These are phyloP conservation scores for Malacosoma neustria DNA, from an alignment of 2,888 invertebrate species.

Conservation along the genomic window DNA sequence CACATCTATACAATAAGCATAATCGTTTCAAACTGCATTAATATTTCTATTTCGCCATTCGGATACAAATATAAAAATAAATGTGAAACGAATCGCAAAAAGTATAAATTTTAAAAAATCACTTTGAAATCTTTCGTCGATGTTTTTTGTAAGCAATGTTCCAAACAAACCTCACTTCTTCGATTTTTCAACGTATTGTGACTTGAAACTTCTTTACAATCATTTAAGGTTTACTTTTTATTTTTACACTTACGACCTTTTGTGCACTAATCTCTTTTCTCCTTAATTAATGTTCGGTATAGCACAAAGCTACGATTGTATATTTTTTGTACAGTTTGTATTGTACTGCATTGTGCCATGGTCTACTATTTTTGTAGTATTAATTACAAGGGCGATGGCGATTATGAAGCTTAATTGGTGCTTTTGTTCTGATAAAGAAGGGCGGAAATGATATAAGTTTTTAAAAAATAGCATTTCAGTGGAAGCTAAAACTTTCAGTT, in stretches of 20 bases:
- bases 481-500: slow-evolving; percentile 22
- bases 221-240: slow-evolving; percentile 24
- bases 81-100: background rate
- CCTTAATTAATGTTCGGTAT: slow-evolving; percentile 65
- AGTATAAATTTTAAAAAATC: background rate
- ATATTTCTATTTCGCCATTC: background rate
- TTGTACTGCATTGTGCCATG: slow-evolving; percentile 32
- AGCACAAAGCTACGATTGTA: slow-evolving; percentile 58
- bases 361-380: slow-evolving; percentile 57
- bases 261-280: slow-evolving; percentile 35
- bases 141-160: background rate
- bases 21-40: background rate
- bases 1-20: background rate
- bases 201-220: no score
- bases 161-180: no score
- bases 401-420: slow-evolving; percentile 58
- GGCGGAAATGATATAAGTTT: slow-evolving; percentile 38
- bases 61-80: background rate
- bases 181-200: no score
- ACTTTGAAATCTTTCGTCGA: slow-evolving; percentile 1
- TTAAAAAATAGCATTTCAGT: slow-evolving; percentile 32
- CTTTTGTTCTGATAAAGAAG: slow-evolving; percentile 43
- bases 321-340: slow-evolving; percentile 44
- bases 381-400: slow-evolving; percentile 56
- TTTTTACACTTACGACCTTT: slow-evolving; percentile 26